These are phyloP conservation scores for Ceratotherium simum DNA, from an alignment of 2,113 vertebrate species.

Conservation along the genomic window DNA sequence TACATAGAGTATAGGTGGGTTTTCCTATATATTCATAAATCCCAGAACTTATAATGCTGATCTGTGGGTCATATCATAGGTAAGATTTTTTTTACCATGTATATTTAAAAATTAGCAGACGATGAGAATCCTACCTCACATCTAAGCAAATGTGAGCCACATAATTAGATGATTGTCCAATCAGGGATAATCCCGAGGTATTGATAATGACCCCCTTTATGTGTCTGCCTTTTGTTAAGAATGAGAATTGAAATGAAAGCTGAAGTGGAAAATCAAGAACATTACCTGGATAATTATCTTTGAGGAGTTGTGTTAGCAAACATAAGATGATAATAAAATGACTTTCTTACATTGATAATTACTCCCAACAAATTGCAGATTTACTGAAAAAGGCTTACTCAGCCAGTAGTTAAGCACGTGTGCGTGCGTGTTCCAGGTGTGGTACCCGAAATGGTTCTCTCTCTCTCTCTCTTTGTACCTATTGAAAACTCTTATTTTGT, in stretches of 20 bases:
- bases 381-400: not conserved
- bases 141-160: not conserved
- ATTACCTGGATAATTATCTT: slow-evolving; percentile 6
- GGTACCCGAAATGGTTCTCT: not conserved
- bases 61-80: not conserved
- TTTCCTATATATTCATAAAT: not conserved
- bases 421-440: rapidly evolving
- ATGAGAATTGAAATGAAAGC: not conserved
- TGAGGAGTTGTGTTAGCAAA: not conserved
- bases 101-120: slow-evolving; percentile 45
- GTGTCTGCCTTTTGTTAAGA: slow-evolving; percentile 2
- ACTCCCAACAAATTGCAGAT: not conserved
- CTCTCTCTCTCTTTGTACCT: not conserved
- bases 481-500: not conserved
- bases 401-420: not conserved
- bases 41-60: not conserved
- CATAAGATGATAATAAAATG: not conserved
- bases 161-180: not conserved
- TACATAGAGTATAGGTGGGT: not conserved
- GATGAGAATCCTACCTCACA: slow-evolving; percentile 56
- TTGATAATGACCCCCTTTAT: not conserved
- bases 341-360: not conserved
- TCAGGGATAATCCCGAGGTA: not conserved
- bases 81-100: not conserved
- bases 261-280: not conserved